Evolutionary conservation across 2,888 invertebrate genomes (phyloP), one percentile per base, ranked within the genome.

Genomic region (Drosophila rellima): DNA sequence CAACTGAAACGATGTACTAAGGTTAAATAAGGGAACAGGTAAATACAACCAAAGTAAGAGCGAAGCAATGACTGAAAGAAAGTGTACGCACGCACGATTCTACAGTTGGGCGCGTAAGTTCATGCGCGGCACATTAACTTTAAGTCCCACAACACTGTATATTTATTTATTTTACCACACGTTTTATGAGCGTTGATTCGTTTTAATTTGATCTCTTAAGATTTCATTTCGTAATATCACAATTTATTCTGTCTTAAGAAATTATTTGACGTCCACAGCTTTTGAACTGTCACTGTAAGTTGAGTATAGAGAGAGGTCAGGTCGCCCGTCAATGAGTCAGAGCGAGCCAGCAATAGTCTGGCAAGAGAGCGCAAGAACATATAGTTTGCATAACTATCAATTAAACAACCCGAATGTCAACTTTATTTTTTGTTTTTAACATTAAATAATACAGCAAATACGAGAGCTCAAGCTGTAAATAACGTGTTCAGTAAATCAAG

Each of bases 1-100:
- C 80, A 80, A 80, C 78, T 80, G 66, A 67, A 78, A 75, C 55
- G 47, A 57, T 54, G 61, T 40, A 59, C 70, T 64, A 55, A 79
- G 73, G 51, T 71, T 69, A 82, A 80, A 82, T 70, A 78, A 75
- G 80, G 76, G 70, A 80, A 72, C 77, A 81, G 77, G 64, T 68
- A 66, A 80, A 51, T 74, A 77, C 71, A 69, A 65, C 70, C 80
- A 68, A 75, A 81, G 80, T 63, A 64, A 77, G 81, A 82, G 80
- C 80, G 50, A 63, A 63, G 74, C 77, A 82, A 77, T 78, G 80
- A 70, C 79, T 82, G 78, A 81, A 74, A 80, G 79, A 82, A 80
- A 80, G 80, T 73, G 60, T 60, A 42, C 65, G 72, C 64, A 77
- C 66, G 67, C 72, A 78, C 72, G 61, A 52, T 68, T 39, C 4